Evolutionary conservation across 2,888 invertebrate genomes (phyloP).

Genomic region (Eilema depressum): DNA sequence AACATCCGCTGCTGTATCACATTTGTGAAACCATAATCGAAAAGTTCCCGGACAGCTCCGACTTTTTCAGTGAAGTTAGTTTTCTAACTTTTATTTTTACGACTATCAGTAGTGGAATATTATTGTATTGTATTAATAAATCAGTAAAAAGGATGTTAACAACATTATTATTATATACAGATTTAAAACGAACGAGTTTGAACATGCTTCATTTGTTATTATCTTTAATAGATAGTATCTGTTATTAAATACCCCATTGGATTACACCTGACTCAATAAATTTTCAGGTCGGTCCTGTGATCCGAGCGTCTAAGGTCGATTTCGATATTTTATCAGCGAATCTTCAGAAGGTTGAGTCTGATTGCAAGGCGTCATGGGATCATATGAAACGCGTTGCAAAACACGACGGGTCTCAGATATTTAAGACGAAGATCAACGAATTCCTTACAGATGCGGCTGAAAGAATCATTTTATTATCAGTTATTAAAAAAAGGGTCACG

Average conservation of each 20-base stretch:
- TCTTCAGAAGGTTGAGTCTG: constrained; percentile 95
- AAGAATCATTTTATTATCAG: constrained; percentile 96
- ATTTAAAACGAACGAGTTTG: too few relatives aligned
- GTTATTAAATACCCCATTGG: not conserved
- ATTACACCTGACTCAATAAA: not conserved
- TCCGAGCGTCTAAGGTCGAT: constrained; percentile 97
- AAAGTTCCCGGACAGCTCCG: constrained; percentile 97
- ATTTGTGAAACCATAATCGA: constrained; percentile 99
- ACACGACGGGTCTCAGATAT: constrained; percentile 95
- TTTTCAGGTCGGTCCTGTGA: constrained; percentile 93
- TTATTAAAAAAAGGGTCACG: constrained; percentile 96
- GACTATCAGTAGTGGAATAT: not conserved
- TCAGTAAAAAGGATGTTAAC: too few relatives aligned
- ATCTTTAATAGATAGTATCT: too few relatives aligned
- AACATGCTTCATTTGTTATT: too few relatives aligned
- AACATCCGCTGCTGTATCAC: constrained; percentile 98
- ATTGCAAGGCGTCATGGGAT: constrained; percentile 99
- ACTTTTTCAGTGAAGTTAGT: constrained; percentile 97
- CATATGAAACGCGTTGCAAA: constrained; percentile 97
- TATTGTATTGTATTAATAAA: not conserved
- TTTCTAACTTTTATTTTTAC: not conserved
- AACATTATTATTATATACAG: too few relatives aligned
- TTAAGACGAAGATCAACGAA: constrained; percentile 97
- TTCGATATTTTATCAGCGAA: constrained; percentile 96
- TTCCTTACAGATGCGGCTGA: constrained; percentile 99